Evolutionary conservation across 2,113 vertebrate genomes (phyloP).

Genomic region (Danio rerio): DNA sequence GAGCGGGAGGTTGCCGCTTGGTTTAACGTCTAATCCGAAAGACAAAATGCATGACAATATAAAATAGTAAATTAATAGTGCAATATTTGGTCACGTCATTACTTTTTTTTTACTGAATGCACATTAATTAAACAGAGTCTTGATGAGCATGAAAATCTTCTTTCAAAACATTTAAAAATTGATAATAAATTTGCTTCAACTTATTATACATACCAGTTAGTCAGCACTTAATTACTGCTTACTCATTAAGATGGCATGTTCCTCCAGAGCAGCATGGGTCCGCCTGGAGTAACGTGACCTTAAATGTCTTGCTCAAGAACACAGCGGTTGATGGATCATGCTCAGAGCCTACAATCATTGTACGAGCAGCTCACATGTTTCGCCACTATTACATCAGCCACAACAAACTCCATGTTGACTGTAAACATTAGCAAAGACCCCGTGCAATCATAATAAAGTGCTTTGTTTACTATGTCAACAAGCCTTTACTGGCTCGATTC

Average conservation of each 20-base stretch:
- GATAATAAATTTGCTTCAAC: too few relatives aligned
- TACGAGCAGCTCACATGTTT: not conserved
- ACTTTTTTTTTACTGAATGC: too few relatives aligned
- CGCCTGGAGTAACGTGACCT: not conserved
- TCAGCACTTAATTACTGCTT: not conserved
- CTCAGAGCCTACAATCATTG: not conserved
- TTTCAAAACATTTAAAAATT: too few relatives aligned
- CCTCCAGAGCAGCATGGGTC: not conserved
- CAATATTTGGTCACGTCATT: too few relatives aligned
- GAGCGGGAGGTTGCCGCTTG: too few relatives aligned
- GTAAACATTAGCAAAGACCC: constrained; percentile 10
- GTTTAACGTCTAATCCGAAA: too few relatives aligned
- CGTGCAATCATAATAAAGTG: constrained; percentile 20
- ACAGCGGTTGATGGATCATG: not conserved
- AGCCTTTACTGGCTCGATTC: not conserved
- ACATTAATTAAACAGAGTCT: too few relatives aligned
- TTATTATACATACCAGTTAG: too few relatives aligned
- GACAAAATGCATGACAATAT: too few relatives aligned
- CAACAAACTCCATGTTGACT: constrained; percentile 14
- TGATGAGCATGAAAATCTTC: too few relatives aligned
- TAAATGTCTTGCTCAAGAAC: not conserved
- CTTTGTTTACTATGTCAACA: not conserved
- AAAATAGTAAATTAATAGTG: too few relatives aligned
- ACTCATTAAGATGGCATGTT: not conserved
- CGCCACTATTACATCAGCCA: not conserved